These are phyloP conservation scores for Oncorhynchus clarkii DNA, from an alignment of 2,113 vertebrate species.

Conservation along the genomic window DNA sequence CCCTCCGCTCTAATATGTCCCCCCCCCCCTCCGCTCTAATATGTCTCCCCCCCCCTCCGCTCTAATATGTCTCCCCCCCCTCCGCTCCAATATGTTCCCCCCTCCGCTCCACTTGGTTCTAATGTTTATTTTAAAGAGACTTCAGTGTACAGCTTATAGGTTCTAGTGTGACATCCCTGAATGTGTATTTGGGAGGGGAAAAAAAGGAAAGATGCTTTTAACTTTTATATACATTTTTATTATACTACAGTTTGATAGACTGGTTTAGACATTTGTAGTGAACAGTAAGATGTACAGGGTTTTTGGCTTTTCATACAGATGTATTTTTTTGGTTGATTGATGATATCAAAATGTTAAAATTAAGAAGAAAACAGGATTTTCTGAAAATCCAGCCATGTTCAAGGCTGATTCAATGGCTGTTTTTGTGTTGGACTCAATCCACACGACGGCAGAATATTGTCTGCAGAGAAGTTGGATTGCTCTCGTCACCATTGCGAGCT, in stretches of 20 bases:
- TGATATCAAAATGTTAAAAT: conserved; percentile 36
- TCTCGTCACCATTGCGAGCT: conserved; percentile 26
- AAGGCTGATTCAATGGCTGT: conserved; percentile 20
- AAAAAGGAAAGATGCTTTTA: background rate
- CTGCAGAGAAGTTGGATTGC: conserved; percentile 38
- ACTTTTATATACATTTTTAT: conserved; percentile 71
- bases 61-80: too few species aligned
- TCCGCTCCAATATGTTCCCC: too few species aligned
- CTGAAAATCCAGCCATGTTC: conserved; percentile 23
- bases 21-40: too few species aligned
- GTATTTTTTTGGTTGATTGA: conserved; percentile 33
- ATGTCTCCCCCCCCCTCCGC: too few species aligned
- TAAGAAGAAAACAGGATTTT: conserved; percentile 1
- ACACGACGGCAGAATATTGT: conserved; percentile 28
- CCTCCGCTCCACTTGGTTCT: too few species aligned
- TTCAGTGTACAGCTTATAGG: too few species aligned
- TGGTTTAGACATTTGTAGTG: conserved; percentile 61
- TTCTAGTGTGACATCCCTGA: background rate
- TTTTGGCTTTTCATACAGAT: conserved; percentile 60
- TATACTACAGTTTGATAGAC: conserved; percentile 69
- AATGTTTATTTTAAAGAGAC: too few species aligned
- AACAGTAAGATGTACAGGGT: conserved; percentile 51
- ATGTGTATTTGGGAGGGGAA: background rate
- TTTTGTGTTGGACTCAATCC: conserved; percentile 9
- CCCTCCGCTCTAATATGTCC: too few species aligned